Base-by-base conservation (phyloP, 1,140 invertebrate genomes). In the Lutraria rhynchaena region DNA sequence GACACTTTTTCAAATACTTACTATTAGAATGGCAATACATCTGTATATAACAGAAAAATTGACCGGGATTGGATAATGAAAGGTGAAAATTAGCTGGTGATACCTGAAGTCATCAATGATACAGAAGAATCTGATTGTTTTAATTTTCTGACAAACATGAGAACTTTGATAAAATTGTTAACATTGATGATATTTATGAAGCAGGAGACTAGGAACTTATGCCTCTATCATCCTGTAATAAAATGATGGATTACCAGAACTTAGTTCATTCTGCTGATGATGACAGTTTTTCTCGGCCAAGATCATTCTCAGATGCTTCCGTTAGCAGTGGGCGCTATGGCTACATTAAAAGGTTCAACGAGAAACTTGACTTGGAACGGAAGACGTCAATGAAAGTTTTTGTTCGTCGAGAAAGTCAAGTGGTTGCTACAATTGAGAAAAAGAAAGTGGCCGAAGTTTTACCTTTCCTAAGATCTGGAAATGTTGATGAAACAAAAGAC, bases 221-320 rank as follows among this genome's bases (percentile, higher is more conserved):
- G 5, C 37, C 15, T 41, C 37, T 75, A 44, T 44, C 73, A 61
- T 46, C 19, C 41, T 33, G 63, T 24, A 27, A 70, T 80, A 41
- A 80, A 80, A 70, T 80, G 76, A 80, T 49, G 35, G 27, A 53
- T 5, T n/a, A 17, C 35, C 19, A 41, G 15, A 41, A 41, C 15
- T 46, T 41, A 17, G 31, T 46, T 27, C 41, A 24, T 19, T 22
- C 17, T 0, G 33, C n/a, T 44, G 33, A 58, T 74, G 37, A 58
- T 24, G 51, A 58, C 19, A 49, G 22, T 41, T 74, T 74, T 27
- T 27, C 35, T 31, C 69, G 76, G 33, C 76, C 76, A 27, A 57
- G 76, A 65, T 69, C 76, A 9, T 80, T 80, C 24, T 80, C 76
- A 7, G 76, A 80, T 70, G 76, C 65, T 22, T 80, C 76, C 0